phyloP scores from a whole-genome alignment of 2,888 invertebrate genomes.

The Agrotis ipsilon region DNA sequence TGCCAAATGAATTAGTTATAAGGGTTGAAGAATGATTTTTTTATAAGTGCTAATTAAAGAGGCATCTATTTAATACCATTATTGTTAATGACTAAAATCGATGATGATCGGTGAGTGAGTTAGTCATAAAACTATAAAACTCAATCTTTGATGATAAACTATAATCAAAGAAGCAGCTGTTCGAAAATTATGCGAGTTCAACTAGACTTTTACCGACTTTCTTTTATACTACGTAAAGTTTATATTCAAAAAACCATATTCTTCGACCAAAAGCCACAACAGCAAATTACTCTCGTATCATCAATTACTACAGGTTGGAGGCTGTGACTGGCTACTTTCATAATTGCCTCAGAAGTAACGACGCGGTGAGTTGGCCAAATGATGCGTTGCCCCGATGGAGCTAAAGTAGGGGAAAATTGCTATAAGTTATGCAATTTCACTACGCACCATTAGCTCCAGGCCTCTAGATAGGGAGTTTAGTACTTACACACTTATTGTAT shows the following conservation, averaged over 20 bases:
- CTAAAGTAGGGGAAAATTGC: slow-evolving; percentile 85
- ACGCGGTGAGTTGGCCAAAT: slow-evolving; percentile 79
- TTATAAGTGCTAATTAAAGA: no score
- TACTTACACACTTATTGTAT: slow-evolving; percentile 79
- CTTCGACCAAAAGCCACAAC: slow-evolving; percentile 30
- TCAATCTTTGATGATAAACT: no score
- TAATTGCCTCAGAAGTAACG: slow-evolving; percentile 78
- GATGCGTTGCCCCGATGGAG: slow-evolving; percentile 80
- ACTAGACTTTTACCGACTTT: no score
- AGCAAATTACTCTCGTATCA: slow-evolving; percentile 46
- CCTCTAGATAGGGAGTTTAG: slow-evolving; percentile 79
- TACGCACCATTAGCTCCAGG: slow-evolving; percentile 85
- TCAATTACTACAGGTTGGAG: slow-evolving; percentile 71
- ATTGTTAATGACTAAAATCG: no score
- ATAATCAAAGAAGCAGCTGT: no score
- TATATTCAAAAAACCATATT: neutral
- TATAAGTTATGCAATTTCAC: slow-evolving; percentile 86
- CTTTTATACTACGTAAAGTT: no score
- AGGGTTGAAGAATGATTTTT: no score
- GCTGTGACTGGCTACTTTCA: slow-evolving; percentile 77
- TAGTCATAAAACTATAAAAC: no score
- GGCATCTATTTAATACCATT: no score
- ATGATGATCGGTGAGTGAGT: no score
- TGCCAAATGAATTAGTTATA: no score
- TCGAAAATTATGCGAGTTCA: no score